Conservation (phyloP, 2,888 invertebrate species). For the Mayetiola destructor region DNA sequence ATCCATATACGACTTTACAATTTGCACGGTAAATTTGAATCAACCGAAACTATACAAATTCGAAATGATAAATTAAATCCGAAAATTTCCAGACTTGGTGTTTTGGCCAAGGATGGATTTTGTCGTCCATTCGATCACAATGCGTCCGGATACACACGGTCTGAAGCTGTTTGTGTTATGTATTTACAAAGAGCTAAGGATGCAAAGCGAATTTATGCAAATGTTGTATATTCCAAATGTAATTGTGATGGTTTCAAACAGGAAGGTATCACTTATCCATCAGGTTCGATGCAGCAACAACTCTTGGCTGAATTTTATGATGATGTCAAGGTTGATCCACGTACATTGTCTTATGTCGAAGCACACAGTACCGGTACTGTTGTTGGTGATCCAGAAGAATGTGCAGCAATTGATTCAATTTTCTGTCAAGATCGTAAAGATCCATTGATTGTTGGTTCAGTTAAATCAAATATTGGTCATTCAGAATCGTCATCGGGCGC, state of each 20-base stretch:
- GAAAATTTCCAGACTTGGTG: slow-evolving; percentile 45
- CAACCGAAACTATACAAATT: not conserved
- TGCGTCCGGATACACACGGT: slow-evolving; percentile 70
- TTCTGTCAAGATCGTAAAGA: slow-evolving; percentile 57
- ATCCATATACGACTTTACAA: slow-evolving; percentile 77
- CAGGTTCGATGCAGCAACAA: slow-evolving; percentile 46
- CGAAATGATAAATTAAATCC: not conserved
- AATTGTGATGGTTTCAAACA: slow-evolving; percentile 67
- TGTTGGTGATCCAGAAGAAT: slow-evolving; percentile 86
- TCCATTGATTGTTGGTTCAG: slow-evolving; percentile 72
- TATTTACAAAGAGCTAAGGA: slow-evolving; percentile 56
- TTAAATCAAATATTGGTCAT: slow-evolving; percentile 91
- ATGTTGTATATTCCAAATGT: slow-evolving; percentile 59
- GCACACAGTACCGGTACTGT: slow-evolving; percentile 73
- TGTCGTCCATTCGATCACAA: slow-evolving; percentile 84
- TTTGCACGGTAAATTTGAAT: slow-evolving; percentile 48
- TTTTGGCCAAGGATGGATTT: slow-evolving; percentile 67
- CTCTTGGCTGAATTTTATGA: slow-evolving; percentile 49
- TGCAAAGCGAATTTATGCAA: slow-evolving; percentile 53
- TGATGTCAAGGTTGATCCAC: slow-evolving; percentile 56
- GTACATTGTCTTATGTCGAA: slow-evolving; percentile 61
- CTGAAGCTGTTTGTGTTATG: slow-evolving; percentile 57
- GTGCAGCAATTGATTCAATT: slow-evolving; percentile 64
- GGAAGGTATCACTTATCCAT: slow-evolving; percentile 54
- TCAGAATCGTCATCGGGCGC: slow-evolving; percentile 75